Percentiles rank a stretch among this genome's conserved stretches.
These are phyloP conservation scores for Ailuropoda melanoleuca DNA, from an alignment of 2,113 vertebrate genomes.

Conservation along the genomic window DNA sequence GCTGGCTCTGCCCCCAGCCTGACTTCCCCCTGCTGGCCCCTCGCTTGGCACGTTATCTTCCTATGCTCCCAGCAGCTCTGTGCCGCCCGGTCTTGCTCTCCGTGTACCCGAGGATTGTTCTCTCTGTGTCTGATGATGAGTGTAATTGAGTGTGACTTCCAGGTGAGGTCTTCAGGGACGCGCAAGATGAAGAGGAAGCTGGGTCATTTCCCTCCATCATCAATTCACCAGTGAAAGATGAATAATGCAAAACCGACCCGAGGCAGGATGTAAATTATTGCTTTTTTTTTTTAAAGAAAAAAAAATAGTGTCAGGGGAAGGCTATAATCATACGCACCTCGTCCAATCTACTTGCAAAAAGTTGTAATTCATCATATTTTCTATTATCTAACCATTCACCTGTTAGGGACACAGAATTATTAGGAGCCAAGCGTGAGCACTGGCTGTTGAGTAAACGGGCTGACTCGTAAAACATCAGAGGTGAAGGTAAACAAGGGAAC, in stretches of 20 bases:
- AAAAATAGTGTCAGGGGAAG: background rate
- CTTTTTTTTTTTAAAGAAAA: background rate
- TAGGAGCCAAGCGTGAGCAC: too few relatives aligned
- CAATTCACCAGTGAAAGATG: background rate
- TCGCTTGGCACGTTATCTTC: fast-evolving
- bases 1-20: fast-evolving
- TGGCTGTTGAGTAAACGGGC: background rate
- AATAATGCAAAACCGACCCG: constrained; percentile 24
- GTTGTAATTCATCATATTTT: background rate
- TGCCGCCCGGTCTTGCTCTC: fast-evolving
- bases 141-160: background rate
- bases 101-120: background rate
- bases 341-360: background rate
- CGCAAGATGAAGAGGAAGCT: background rate
- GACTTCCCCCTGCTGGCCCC: background rate
- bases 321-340: background rate
- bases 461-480: background rate
- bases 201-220: background rate
- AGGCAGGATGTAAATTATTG: background rate
- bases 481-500: fast-evolving
- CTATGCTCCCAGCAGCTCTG: fast-evolving
- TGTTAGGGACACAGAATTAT: background rate
- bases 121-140: background rate
- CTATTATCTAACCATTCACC: background rate
- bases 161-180: background rate